Evolutionary conservation across 2,888 invertebrate species (phyloP).

Genomic region (Scaptomyza tumidula): DNA sequence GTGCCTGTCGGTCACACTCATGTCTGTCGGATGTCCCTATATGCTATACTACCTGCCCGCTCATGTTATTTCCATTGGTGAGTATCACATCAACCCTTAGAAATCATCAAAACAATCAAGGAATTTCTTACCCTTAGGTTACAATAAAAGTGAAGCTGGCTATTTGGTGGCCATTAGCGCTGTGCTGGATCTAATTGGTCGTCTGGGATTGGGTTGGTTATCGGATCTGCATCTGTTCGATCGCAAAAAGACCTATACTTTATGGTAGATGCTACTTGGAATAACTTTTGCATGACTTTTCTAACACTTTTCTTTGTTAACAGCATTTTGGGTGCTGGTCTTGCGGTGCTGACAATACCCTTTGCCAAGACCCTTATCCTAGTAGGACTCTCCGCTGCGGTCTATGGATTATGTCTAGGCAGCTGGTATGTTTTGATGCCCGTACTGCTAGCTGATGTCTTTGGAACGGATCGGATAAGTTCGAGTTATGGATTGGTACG

Average conservation of each 20-base stretch:
- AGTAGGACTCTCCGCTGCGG: constrained; percentile 88
- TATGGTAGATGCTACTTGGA: constrained; percentile 85
- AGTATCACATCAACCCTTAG: too few relatives aligned
- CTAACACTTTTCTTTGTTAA: constrained; percentile 46
- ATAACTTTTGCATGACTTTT: neutral
- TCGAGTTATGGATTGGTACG: constrained; percentile 91
- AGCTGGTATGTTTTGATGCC: constrained; percentile 92
- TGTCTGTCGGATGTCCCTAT: constrained; percentile 91
- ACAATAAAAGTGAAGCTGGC: constrained; percentile 86
- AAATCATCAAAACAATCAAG: too few relatives aligned
- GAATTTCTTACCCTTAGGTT: constrained; percentile 64
- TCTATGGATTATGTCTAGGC: constrained; percentile 90
- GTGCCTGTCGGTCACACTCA: constrained; percentile 89
- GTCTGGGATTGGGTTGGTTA: constrained; percentile 90
- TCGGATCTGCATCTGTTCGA: constrained; percentile 90
- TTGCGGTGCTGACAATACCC: constrained; percentile 89
- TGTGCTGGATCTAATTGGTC: constrained; percentile 89
- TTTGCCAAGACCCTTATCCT: constrained; percentile 88
- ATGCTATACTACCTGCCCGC: constrained; percentile 91
- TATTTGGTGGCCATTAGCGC: constrained; percentile 91
- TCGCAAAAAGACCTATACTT: constrained; percentile 89
- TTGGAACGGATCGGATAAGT: constrained; percentile 90
- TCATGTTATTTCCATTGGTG: constrained; percentile 88
- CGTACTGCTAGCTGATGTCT: constrained; percentile 89
- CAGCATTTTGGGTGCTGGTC: constrained; percentile 89